Conservation (phyloP, 1,140 invertebrate genomes). For the Pachyrhynchus sulphureomaculatus region DNA sequence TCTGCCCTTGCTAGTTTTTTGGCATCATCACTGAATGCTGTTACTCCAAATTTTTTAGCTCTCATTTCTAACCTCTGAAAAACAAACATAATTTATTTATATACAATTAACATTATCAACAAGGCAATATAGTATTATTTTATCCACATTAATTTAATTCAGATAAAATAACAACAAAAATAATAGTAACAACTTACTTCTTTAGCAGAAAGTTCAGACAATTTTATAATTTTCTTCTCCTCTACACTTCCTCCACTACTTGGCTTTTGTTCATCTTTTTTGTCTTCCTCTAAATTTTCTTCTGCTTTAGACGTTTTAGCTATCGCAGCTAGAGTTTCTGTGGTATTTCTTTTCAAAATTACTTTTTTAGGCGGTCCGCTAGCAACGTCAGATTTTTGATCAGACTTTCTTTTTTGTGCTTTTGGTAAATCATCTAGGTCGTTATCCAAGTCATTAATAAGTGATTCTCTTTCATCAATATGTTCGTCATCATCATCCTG, state of each 20-base stretch:
- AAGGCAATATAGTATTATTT: no score
- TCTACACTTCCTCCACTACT: slow-evolving; percentile 16
- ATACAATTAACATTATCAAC: no score
- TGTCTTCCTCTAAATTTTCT: slow-evolving; percentile 27
- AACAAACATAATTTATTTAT: slow-evolving; percentile 37
- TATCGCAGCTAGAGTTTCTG: slow-evolving; percentile 28
- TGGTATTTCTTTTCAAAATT: slow-evolving; percentile 63
- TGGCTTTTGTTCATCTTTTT: background rate
- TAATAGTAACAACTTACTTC: slow-evolving; percentile 61
- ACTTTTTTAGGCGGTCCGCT: slow-evolving; percentile 57
- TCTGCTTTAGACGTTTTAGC: background rate
- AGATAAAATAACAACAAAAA: no score
- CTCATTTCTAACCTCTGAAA: slow-evolving; percentile 68
- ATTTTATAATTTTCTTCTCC: slow-evolving; percentile 61
- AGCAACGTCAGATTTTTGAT: slow-evolving; percentile 37
- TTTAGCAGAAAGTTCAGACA: slow-evolving; percentile 63
- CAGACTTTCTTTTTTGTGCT: slow-evolving; percentile 34
- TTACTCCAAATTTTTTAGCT: slow-evolving; percentile 77
- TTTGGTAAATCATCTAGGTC: slow-evolving; percentile 52
- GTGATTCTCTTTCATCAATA: slow-evolving; percentile 44
- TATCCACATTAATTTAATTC: no score
- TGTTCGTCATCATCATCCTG: slow-evolving; percentile 49
- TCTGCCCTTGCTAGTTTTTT: slow-evolving; percentile 68
- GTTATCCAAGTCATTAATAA: slow-evolving; percentile 41
- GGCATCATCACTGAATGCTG: slow-evolving; percentile 57